Conservation (phyloP, 1,140 invertebrate species). For the Coptotermes formosanus region DNA sequence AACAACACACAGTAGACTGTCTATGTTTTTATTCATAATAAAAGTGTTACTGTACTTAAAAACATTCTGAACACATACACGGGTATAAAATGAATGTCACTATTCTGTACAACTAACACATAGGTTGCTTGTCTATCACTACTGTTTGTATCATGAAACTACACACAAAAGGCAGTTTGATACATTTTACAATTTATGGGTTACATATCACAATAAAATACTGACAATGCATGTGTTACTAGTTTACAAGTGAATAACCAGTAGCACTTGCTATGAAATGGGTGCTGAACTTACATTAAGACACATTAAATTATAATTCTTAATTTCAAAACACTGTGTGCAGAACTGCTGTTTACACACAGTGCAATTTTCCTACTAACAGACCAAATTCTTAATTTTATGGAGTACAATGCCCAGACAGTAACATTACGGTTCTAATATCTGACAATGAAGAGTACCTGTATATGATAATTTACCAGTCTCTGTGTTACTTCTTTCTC, state of each 20-base stretch:
- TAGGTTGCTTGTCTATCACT: background rate
- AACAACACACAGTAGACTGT: background rate
- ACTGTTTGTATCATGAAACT: slow-evolving; percentile 17
- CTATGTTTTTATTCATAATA: slow-evolving; percentile 7
- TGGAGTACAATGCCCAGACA: background rate
- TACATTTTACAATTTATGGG: background rate
- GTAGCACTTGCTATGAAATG: background rate
- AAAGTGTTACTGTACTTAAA: slow-evolving; percentile 10
- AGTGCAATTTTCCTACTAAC: background rate
- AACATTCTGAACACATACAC: slow-evolving; percentile 17
- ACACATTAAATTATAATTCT: slow-evolving; percentile 13
- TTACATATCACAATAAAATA: slow-evolving; percentile 28
- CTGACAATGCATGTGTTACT: slow-evolving; percentile 26
- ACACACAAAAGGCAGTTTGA: background rate
- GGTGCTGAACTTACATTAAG: background rate
- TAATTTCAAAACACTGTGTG: slow-evolving; percentile 16
- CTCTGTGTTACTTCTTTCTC: background rate
- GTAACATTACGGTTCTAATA: background rate
- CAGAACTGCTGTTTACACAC: background rate
- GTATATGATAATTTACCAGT: background rate
- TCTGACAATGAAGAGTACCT: background rate
- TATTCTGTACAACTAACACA: slow-evolving; percentile 11
- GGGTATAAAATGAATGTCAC: slow-evolving; percentile 9
- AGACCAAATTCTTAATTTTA: background rate
- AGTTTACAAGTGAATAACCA: slow-evolving; percentile 8